A percentile compares a stretch with the other conserved stretches of the same genome.
These are phyloP conservation scores for Paratrypauchen microcephalus DNA, from an alignment of 2,797 vertebrate genomes.

Conservation along the genomic window DNA sequence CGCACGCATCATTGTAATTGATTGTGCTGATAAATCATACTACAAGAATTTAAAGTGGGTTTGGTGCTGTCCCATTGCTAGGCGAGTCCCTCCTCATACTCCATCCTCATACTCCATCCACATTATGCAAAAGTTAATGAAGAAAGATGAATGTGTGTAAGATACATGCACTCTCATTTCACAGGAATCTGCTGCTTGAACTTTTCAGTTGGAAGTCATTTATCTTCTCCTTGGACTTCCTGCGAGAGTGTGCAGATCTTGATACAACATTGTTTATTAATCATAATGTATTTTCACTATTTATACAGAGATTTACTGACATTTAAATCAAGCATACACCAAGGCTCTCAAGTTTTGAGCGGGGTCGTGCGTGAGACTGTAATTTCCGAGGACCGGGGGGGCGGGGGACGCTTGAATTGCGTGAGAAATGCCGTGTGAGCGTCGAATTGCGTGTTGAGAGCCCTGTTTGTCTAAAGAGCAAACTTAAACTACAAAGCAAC, in stretches of 20 bases:
- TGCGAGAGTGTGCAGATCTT: constrained; percentile 7
- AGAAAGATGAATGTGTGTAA: constrained; percentile 10
- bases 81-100: constrained; percentile 13
- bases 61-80: neutral
- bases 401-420: too few relatives aligned
- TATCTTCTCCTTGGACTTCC: constrained; percentile 22
- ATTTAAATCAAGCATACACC: neutral
- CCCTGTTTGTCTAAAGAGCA: too few relatives aligned
- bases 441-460: too few relatives aligned
- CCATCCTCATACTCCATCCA: constrained; percentile 15
- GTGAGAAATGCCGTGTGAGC: too few relatives aligned
- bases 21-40: constrained; percentile 9
- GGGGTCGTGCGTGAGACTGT: too few relatives aligned
- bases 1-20: constrained; percentile 2
- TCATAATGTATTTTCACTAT: neutral
- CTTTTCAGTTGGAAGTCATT: constrained; percentile 17
- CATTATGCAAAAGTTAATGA: neutral
- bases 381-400: too few relatives aligned
- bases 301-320: neutral
- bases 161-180: constrained; percentile 11
- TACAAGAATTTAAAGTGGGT: neutral
- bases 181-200: constrained; percentile 11
- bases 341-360: too few relatives aligned
- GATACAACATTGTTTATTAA: neutral
- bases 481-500: too few relatives aligned